A percentile compares a stretch with the other conserved stretches of the same genome.
These are phyloP conservation scores for Exephanes ischioxanthus DNA, from an alignment of 2,888 invertebrate species.

Conservation along the genomic window DNA sequence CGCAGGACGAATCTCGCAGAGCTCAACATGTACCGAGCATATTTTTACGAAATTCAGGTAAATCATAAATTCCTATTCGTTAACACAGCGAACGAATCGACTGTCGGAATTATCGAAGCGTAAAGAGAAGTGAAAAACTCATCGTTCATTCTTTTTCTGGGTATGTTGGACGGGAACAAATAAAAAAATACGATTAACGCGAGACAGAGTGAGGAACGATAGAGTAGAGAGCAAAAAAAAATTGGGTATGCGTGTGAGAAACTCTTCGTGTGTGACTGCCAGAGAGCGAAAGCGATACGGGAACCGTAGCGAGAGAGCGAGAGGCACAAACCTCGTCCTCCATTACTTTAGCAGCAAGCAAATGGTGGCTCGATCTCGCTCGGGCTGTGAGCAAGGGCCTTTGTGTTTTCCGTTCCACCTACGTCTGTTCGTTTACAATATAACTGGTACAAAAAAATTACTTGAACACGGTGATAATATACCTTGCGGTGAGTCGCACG, in stretches of 20 bases:
- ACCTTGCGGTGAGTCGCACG: neutral
- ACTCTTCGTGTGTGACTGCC: slow-evolving; percentile 22
- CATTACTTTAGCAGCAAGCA: slow-evolving; percentile 81
- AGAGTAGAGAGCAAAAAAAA: slow-evolving; percentile 45
- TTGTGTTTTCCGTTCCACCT: slow-evolving; percentile 75
- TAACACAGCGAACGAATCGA: slow-evolving; percentile 3
- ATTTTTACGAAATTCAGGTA: slow-evolving; percentile 79
- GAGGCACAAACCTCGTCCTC: slow-evolving; percentile 79
- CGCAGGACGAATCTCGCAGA: slow-evolving; percentile 31
- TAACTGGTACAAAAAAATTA: neutral
- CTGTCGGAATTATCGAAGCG: neutral
- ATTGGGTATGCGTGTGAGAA: slow-evolving; percentile 7
- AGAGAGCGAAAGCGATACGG: slow-evolving; percentile 61
- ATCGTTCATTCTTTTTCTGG: slow-evolving; percentile 70
- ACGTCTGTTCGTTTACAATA: slow-evolving; percentile 44
- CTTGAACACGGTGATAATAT: neutral
- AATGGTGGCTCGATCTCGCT: slow-evolving; percentile 80
- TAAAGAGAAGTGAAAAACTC: slow-evolving; percentile 46
- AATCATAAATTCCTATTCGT: slow-evolving; percentile 53
- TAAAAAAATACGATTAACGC: slow-evolving; percentile 12
- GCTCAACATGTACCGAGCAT: slow-evolving; percentile 76
- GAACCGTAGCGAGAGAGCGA: slow-evolving; percentile 68
- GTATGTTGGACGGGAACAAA: neutral
- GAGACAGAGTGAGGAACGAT: slow-evolving; percentile 64
- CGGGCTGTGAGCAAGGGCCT: slow-evolving; percentile 72